Base-by-base conservation (phyloP, 2,888 invertebrate genomes). In the Thyatira batis region DNA sequence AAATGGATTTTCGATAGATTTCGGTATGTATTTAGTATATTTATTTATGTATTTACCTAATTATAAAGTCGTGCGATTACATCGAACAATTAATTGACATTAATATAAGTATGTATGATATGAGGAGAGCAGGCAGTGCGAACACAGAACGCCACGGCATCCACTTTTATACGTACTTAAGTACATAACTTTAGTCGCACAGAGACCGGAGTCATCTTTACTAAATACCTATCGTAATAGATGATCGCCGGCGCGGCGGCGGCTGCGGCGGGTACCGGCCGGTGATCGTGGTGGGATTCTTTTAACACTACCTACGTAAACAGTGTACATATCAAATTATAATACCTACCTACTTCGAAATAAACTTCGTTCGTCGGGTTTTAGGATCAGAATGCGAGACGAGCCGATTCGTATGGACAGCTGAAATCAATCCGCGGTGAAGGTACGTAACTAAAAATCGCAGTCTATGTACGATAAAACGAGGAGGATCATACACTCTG, bases 141-240 rank as follows among this genome's bases (percentile, higher is more conserved):
- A 78, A 69, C 65, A 64, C 69, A 68, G 73, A 81, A 83, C 89
- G 89, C 78, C 87, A 88, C 89, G 80, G 89, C 90, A 90, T 89
- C 90, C 90, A 90, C 89, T 87, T 86, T 81, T 80, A 87, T 80
- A 85, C 80, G 82, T 84, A 86, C 78, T 66, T 82, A 78, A 71
- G 13, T 43, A 43, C 27, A 74, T 76, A 78, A 79, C 79, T 84
- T 80, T 84, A 85, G 87, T 87, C 85, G 69, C 74, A 76, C 71
- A 70, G 71, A 67, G 84, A 85, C 84, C 83, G 80, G 76, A 79
- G 72, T 83, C 79, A 73, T 78, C 77, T 76, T 81, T 82, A 79
- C 78, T 75, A 78, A 80, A 80, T 81, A 83, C 71, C 73, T 76
- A 81, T 73, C 64, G 65, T 67, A 66, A 61, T 73, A 74, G 74